phyloP scores from a whole-genome alignment of 2,113 vertebrate species.

The Dipodomys ordii region DNA sequence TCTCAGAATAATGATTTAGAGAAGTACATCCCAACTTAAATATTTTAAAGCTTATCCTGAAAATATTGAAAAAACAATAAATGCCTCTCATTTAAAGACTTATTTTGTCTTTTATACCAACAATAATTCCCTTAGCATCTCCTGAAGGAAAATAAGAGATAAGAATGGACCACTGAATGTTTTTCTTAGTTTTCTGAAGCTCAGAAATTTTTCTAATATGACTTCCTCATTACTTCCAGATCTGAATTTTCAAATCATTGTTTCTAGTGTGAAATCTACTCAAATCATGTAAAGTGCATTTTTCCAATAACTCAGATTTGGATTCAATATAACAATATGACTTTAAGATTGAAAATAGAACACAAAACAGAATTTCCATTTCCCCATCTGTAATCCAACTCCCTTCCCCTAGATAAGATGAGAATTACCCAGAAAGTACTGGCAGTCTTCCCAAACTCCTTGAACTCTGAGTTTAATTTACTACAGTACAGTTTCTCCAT shows the following conservation, averaged over 20 bases:
- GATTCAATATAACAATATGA: not conserved
- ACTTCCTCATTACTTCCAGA: not conserved
- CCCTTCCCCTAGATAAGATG: not conserved
- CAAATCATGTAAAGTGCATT: not conserved
- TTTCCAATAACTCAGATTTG: not conserved
- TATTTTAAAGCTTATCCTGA: not conserved
- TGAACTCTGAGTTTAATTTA: not conserved
- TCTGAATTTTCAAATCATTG: not conserved
- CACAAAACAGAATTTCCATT: not conserved
- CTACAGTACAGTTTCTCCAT: not conserved
- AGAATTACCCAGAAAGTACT: not conserved
- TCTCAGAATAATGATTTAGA: constrained; percentile 19
- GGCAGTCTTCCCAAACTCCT: not conserved
- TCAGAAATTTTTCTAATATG: not conserved
- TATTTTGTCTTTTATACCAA: not conserved
- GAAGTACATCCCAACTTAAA: constrained; percentile 3
- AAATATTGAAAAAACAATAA: not conserved
- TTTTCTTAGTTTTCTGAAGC: not conserved
- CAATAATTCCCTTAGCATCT: not conserved
- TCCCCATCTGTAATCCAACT: not conserved
- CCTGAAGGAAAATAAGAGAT: not conserved
- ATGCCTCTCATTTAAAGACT: not conserved
- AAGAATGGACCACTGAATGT: not conserved
- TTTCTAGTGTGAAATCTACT: not conserved
- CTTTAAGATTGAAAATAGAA: too few relatives aligned